A percentile compares a stretch with the other conserved stretches of the same genome.
phyloP scores from a whole-genome alignment of 2,888 invertebrate genomes.

The Serripes groenlandicus region DNA sequence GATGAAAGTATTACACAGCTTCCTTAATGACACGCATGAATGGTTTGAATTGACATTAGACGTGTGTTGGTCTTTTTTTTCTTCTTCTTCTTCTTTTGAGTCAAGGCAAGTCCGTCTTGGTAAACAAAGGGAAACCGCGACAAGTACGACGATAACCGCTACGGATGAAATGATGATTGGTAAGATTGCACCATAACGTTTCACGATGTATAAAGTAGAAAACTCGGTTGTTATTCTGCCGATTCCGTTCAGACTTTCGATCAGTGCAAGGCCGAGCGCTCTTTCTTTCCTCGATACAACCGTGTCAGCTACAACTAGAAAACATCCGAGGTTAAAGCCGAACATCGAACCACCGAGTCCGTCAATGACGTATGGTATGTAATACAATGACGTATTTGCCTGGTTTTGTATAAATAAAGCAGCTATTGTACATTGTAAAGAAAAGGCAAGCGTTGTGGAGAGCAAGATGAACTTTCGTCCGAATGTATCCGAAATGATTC shows the following conservation, averaged over 20 bases:
- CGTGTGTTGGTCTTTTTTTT: background rate
- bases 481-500: constrained; percentile 10
- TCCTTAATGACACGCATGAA: background rate
- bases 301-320: constrained; percentile 13
- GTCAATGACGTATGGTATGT: constrained; percentile 16
- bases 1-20: background rate
- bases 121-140: background rate
- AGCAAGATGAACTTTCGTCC: constrained; percentile 30
- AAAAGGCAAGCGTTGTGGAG: background rate
- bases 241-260: constrained; percentile 22
- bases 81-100: no score
- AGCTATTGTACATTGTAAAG: constrained; percentile 5
- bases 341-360: constrained; percentile 29
- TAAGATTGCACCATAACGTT: constrained; percentile 2
- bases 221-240: constrained; percentile 28
- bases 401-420: constrained; percentile 2
- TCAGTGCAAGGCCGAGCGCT: constrained; percentile 21
- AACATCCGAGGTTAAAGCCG: constrained; percentile 29
- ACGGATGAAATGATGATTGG: constrained; percentile 2
- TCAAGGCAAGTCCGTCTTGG: background rate
- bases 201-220: constrained; percentile 12
- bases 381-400: background rate
- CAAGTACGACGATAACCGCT: background rate
- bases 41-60: background rate
- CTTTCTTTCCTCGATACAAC: constrained; percentile 4